These are phyloP conservation scores for Hipposideros armiger DNA, from an alignment of 2,113 vertebrate genomes.

Conservation along the genomic window DNA sequence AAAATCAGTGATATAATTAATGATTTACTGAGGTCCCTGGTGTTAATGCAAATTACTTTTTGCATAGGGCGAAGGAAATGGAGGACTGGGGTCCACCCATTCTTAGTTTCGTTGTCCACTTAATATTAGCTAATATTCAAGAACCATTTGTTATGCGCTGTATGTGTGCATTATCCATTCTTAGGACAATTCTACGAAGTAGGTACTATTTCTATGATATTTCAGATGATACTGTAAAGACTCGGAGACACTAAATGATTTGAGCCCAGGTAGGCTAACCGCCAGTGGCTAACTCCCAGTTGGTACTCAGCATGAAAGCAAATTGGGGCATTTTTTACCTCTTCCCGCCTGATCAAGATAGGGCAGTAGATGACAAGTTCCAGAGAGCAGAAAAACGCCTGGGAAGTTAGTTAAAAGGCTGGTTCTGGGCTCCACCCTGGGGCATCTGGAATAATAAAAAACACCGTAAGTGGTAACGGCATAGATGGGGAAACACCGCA, in stretches of 20 bases:
- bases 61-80: background rate
- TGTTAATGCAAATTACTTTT: background rate
- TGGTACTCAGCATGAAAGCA: background rate
- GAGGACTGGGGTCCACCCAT: background rate
- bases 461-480: background rate
- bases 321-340: background rate
- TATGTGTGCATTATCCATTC: background rate
- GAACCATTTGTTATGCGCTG: background rate
- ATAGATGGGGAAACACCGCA: background rate
- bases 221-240: background rate
- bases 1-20: background rate
- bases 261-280: background rate
- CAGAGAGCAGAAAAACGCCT: background rate
- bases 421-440: background rate
- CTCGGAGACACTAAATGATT: background rate
- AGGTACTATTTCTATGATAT: background rate
- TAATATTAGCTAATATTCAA: background rate
- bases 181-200: background rate
- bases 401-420: background rate
- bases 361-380: background rate
- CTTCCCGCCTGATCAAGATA: background rate
- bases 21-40: background rate
- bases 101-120: background rate
- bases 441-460: background rate
- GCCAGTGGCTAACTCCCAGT: background rate